phyloP scores from a whole-genome alignment of 2,888 invertebrate genomes.

The Diloba caeruleocephala region DNA sequence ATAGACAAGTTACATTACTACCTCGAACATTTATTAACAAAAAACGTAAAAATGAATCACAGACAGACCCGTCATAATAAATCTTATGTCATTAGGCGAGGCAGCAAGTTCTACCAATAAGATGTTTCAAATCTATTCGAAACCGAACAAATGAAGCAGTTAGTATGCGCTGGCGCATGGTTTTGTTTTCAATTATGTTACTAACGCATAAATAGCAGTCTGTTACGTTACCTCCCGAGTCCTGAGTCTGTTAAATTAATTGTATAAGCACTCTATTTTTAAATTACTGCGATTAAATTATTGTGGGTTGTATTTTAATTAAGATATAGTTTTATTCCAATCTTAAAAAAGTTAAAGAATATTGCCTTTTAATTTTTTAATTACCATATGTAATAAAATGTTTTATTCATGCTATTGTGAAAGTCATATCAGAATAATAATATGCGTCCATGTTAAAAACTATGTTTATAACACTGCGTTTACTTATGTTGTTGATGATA shows the following conservation, averaged over 20 bases:
- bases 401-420: neutral
- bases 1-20: too few relatives aligned
- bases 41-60: slow-evolving; percentile 22
- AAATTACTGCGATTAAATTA: too few relatives aligned
- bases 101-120: slow-evolving; percentile 47
- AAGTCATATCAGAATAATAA: slow-evolving; percentile 1
- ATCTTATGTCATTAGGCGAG: slow-evolving; percentile 54
- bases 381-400: too few relatives aligned
- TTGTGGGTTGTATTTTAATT: too few relatives aligned
- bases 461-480: slow-evolving; percentile 9
- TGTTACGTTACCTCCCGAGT: slow-evolving; percentile 44
- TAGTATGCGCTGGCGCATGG: slow-evolving; percentile 70
- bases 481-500: slow-evolving; percentile 39
- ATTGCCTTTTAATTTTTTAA: too few relatives aligned
- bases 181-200: slow-evolving; percentile 60
- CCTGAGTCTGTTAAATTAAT: too few relatives aligned
- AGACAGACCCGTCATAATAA: slow-evolving; percentile 29
- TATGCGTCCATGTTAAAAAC: neutral
- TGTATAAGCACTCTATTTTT: too few relatives aligned
- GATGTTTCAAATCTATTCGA: slow-evolving; percentile 61
- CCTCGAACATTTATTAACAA: neutral
- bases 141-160: slow-evolving; percentile 68
- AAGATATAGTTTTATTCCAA: too few relatives aligned
- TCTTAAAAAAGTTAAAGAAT: too few relatives aligned
- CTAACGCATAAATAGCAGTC: slow-evolving; percentile 59